Conservation (phyloP, 2,113 vertebrate genomes). For the Pelecanus crispus region DNA sequence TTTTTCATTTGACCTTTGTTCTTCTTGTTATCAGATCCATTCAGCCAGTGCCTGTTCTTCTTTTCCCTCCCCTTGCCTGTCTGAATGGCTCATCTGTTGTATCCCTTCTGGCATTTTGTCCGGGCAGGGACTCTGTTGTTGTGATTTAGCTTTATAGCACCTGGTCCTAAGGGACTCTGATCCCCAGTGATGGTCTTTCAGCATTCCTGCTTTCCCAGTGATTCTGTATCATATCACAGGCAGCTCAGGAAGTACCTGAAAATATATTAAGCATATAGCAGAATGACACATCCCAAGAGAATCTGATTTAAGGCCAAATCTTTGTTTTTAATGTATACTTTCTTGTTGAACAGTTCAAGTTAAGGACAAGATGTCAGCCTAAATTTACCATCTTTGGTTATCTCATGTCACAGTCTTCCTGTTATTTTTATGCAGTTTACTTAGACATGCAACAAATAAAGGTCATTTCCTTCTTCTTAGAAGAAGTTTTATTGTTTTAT, state of each 20-base stretch:
- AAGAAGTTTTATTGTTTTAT: not conserved
- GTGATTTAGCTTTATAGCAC: not conserved
- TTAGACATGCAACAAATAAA: slow-evolving; percentile 10
- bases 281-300: not conserved
- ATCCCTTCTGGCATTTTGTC: not conserved
- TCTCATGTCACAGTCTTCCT: not conserved
- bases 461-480: not conserved
- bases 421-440: not conserved
- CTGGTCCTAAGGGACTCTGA: not conserved
- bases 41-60: not conserved
- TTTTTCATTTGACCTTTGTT: not conserved
- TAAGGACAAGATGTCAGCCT: not conserved
- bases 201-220: not conserved
- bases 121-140: not conserved
- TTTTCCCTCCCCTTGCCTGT: not conserved
- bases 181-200: not conserved
- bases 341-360: not conserved
- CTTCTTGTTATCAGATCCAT: not conserved
- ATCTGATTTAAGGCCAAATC: not conserved
- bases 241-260: not conserved
- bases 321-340: not conserved
- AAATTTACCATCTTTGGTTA: not conserved
- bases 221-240: not conserved
- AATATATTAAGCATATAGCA: not conserved
- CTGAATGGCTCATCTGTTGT: slow-evolving; percentile 5